These are phyloP conservation scores for Nasonia giraulti DNA, from an alignment of 1,140 invertebrate species.

Conservation along the genomic window DNA sequence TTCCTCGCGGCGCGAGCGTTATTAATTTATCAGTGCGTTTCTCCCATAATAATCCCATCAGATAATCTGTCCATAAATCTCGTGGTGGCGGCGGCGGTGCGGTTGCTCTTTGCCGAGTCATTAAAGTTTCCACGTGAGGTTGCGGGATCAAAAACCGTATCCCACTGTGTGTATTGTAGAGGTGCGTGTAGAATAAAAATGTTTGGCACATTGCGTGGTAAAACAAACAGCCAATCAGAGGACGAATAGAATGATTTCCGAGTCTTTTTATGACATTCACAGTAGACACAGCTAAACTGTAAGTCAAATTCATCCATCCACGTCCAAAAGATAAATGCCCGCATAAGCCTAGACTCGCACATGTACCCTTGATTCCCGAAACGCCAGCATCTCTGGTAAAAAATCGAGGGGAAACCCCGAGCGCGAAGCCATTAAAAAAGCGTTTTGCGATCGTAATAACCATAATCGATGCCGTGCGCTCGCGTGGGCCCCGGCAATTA, in stretches of 20 bases:
- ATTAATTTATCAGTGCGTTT: constrained; percentile 67
- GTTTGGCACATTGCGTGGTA: too few relatives aligned
- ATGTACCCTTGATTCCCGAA: background rate
- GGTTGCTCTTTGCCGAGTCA: constrained; percentile 58
- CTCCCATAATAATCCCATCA: constrained; percentile 67
- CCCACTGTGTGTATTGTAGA: too few relatives aligned
- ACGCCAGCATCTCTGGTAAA: too few relatives aligned
- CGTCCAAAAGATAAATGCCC: too few relatives aligned
- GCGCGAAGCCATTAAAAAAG: background rate
- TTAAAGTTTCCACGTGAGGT: constrained; percentile 60
- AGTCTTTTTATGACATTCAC: too few relatives aligned
- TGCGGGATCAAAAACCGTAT: background rate
- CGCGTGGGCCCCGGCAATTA: constrained; percentile 33
- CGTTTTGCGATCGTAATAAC: constrained; percentile 14
- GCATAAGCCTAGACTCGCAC: too few relatives aligned
- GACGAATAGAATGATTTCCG: too few relatives aligned
- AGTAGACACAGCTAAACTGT: too few relatives aligned
- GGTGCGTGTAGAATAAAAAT: too few relatives aligned
- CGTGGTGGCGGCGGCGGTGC: constrained; percentile 49
- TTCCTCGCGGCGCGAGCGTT: constrained; percentile 56
- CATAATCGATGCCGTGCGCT: constrained; percentile 25
- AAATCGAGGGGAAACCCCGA: background rate
- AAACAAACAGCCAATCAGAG: too few relatives aligned
- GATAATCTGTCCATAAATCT: constrained; percentile 68
- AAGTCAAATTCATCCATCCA: too few relatives aligned